Percentiles rank a stretch among this genome's conserved stretches.
Evolutionary conservation across 2,113 vertebrate species (phyloP).

Genomic region (Odobenus rosmarus): DNA sequence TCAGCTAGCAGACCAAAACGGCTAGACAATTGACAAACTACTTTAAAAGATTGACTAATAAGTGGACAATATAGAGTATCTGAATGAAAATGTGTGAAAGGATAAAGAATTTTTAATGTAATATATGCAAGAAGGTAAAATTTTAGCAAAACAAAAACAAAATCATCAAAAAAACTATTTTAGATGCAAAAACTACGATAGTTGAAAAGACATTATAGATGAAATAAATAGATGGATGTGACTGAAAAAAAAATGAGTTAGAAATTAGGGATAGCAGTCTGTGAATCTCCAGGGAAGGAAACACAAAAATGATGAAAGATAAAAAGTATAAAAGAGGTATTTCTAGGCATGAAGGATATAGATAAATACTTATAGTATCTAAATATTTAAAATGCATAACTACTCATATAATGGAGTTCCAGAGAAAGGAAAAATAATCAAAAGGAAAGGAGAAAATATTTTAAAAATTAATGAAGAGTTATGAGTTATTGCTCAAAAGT

Average conservation of each 20-base stretch:
- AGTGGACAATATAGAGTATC: background rate
- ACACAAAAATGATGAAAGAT: background rate
- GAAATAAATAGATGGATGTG: background rate
- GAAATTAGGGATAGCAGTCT: background rate
- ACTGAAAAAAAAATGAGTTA: background rate
- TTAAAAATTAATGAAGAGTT: background rate
- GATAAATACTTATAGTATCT: background rate
- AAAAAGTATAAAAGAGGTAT: background rate
- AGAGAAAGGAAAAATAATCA: background rate
- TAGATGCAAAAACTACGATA: background rate
- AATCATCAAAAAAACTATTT: background rate
- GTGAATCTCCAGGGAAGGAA: background rate
- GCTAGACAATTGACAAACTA: background rate
- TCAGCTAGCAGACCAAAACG: background rate
- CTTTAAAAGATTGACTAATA: background rate
- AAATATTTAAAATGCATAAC: background rate
- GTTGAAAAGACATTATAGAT: background rate
- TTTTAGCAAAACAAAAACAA: background rate
- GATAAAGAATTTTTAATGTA: background rate
- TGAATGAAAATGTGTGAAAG: background rate
- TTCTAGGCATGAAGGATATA: background rate
- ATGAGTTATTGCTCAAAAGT: background rate
- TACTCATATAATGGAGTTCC: background rate
- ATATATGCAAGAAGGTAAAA: background rate
- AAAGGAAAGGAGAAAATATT: background rate